Percentiles rank a stretch among this genome's conserved stretches.
These are phyloP conservation scores for Luperina testacea DNA, from an alignment of 2,888 invertebrate species.

Conservation along the genomic window DNA sequence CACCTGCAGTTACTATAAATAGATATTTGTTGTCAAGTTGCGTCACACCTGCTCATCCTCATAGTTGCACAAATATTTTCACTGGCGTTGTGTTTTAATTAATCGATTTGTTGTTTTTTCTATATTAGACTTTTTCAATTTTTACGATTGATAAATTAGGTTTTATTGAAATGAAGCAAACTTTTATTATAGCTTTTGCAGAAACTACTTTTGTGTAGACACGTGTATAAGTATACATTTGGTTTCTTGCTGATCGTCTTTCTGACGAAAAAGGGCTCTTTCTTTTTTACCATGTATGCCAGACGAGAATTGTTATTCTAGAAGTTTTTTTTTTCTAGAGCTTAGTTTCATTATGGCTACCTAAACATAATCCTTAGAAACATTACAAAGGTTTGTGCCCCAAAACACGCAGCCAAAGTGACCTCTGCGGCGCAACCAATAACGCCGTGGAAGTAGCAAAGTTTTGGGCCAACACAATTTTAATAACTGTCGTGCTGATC, in stretches of 20 bases:
- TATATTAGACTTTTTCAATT: too few relatives aligned
- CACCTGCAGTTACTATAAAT: conserved; percentile 21
- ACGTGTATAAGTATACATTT: background rate
- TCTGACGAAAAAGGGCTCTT: background rate
- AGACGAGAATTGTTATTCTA: background rate
- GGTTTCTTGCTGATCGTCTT: background rate
- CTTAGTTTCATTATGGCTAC: background rate
- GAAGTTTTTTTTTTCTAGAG: background rate
- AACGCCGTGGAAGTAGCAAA: too few relatives aligned
- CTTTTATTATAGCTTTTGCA: background rate
- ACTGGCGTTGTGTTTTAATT: conserved; percentile 5
- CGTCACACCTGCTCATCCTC: conserved; percentile 14
- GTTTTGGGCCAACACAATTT: too few relatives aligned
- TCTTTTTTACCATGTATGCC: background rate
- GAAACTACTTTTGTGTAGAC: background rate
- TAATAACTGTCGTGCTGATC: background rate
- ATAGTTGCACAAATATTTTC: background rate
- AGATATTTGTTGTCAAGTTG: conserved; percentile 7
- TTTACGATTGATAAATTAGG: background rate
- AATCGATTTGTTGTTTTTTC: background rate
- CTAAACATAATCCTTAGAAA: background rate
- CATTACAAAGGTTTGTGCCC: background rate
- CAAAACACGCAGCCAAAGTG: background rate
- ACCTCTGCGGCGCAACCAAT: too few relatives aligned
- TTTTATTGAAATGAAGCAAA: background rate